Evolutionary conservation across 2,797 vertebrate genomes (phyloP), one percentile per base, ranked within the genome.

Genomic region (Rhinophrynus dorsalis): DNA sequence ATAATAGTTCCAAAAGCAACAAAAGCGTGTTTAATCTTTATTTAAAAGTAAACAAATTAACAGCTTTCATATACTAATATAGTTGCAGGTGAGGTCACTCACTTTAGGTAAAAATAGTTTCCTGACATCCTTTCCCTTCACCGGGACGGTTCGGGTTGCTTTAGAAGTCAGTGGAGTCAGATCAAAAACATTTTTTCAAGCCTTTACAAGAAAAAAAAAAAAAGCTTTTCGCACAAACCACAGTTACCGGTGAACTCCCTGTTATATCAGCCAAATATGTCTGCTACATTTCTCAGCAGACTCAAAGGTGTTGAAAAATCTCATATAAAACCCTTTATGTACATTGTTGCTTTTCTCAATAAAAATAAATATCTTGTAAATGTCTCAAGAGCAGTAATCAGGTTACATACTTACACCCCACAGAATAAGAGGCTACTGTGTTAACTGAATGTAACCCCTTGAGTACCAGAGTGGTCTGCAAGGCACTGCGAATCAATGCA

Each of bases 171-270:
- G 52, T 55, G 52, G 64, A 71, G 68, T 58, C 42, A 59, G 69
- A 72, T 58, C 61, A 65, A 72, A 72, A 72, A 59, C 68, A 72
- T 72, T 71, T 72, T 58, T 65, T 11, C 23, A 26, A 12, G 13
- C 30, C 37, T 59, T 23, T 44, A 21, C 6, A 51, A 51, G 17
- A 42, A 57, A 12, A 33, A 21, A 55, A 55, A 56, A 44, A 29
- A 60, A 35, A 37, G 42, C 33, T 64, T 57, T 29, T 57, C 20
- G 52, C 47, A 57, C 45, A 57, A 57, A 71, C 61, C 61, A 51
- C 61, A 72, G 56, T 72, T 40, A 72, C 69, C 61, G 61, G 69
- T 65, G 61, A 72, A 72, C 54, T 65, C 69, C 69, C 61, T 51
- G 52, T 71, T 57, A 50, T 50, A 65, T 52, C 20, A 51, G 60